Percentiles rank a stretch among this genome's conserved stretches.
phyloP scores from a whole-genome alignment of 2,113 vertebrate genomes.

The Zeus faber region DNA sequence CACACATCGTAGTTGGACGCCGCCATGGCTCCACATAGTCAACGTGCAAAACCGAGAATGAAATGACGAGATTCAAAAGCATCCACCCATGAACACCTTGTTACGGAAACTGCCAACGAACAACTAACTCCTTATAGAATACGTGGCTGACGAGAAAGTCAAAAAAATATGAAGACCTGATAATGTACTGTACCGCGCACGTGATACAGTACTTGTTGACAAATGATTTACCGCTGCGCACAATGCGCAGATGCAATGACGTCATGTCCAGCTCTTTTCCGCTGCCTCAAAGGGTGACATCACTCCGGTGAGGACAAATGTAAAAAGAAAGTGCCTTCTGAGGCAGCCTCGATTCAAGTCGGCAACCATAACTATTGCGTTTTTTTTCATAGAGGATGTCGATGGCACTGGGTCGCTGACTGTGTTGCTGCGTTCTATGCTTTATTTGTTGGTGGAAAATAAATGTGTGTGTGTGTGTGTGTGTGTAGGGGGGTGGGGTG shows the following conservation, averaged over 20 bases:
- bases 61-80: conserved; percentile 13
- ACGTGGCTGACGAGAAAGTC: too few relatives aligned
- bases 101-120: neutral
- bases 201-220: conserved; percentile 17
- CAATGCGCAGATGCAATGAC: conserved; percentile 62
- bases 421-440: conserved; percentile 12
- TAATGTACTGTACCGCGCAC: neutral
- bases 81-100: neutral
- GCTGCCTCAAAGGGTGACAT: conserved; percentile 59
- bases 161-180: neutral
- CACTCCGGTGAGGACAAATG: conserved; percentile 42
- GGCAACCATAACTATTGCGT: neutral
- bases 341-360: neutral
- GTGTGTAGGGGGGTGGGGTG: conserved; percentile 15
- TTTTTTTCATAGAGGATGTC: neutral
- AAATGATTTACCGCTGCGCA: conserved; percentile 46
- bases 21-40: conserved; percentile 23
- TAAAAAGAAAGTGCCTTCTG: too few relatives aligned
- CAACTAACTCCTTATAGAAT: too few relatives aligned
- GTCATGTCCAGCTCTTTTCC: conserved; percentile 59
- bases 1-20: conserved; percentile 38
- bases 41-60: conserved; percentile 4
- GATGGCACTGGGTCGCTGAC: conserved; percentile 4
- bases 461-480: neutral
- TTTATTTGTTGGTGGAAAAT: neutral